Evolutionary conservation across 37 sponge, comb jelly and placozoan genomes (phyloP), one percentile per base, ranked within the genome.

Genomic region (Corticium candelabrum): DNA sequence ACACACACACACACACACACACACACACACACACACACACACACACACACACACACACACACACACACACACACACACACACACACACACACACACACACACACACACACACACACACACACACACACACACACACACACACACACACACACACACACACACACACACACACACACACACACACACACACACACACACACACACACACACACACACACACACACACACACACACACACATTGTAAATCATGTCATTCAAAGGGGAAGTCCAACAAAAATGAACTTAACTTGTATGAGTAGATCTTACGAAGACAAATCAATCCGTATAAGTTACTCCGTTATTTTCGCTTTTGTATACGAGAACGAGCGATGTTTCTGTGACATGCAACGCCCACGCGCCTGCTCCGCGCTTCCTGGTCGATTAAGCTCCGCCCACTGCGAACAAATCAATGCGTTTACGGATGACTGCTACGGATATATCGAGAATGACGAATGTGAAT

Each of bases 21-120:
- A 5, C 39, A 77, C 43, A 40, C 39, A 77, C 77, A 38, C 39
- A 77, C 31, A 40, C 40, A 75, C 39, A 35, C 7, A 34, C 11
- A 34, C 11, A 31, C 74, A 80, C 39, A 80, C 1, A 15, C 1
- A 35, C 50, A 80, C 74, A 73, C 32, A 33, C 35, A 43, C 29
- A 77, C 50, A 56, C 29, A 3, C 39, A 2, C 39, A 1, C 2
- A 69, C 70, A 69, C 40, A 32, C 34, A 79, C 68, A 69, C 40
- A 79, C 30, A 37, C 35, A 71, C 77, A 85, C 31, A 35, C 62
- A 37, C 56, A 43, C 34, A 0, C 40, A 37, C 34, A 36, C 81
- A 38, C 87, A 86, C 35, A 85, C 85, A 7, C 79, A 39, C 41
- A 90, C 37, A 0, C 90, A 86, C 32, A 79, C 88, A 83, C 68